Base-by-base conservation (phyloP, 53 echinoderm and acorn worm species). In the Hippasteria phrygiana region DNA sequence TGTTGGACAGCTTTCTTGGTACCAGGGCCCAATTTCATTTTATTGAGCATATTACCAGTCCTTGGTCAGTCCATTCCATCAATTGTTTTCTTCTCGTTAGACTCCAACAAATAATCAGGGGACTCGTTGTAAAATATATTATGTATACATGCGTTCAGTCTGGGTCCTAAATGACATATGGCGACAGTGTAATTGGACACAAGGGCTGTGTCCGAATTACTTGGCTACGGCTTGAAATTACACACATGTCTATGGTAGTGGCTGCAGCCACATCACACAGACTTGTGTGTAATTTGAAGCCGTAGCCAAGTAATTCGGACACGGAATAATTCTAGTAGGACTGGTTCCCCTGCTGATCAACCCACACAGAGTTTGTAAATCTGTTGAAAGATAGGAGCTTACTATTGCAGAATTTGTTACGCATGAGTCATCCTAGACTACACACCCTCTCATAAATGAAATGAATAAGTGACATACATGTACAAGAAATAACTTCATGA, bases 131-230 rank as follows among this genome's bases (percentile, higher is more conserved):
- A 18, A 33, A 55, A 22, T 39, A 35, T 47, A 26, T n/a, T 5
- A 28, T 82, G 27, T 35, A 33, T 78, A 10, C 42, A 24, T 53
- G 16, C 9, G 0, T 76, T 50, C 34, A 48, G 78, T 56, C 55
- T 38, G 78, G 11, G 28, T 18, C n/a, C 41, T n/a, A 40, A 42
- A 37, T 10, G 38, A 27, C 79, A 79, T 79, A 56, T 79, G 79
- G 79, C 62, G 40, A 22, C 41, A 16, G 39, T 41, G 82, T 82
- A 82, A 82, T 45, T 45, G 65, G 66, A 82, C 43, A 65, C 45
- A 24, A 31, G 29, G 43, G 64, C 26, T 59, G 75, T 37, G 26
- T 38, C n/a, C n/a, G n/a, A n/a, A n/a, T n/a, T n/a, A n/a, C n/a
- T n/a, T n/a, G n/a, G n/a, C n/a, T n/a, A n/a, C n/a, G n/a, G n/a